Evolutionary conservation across 2,888 invertebrate species (phyloP).

Genomic region (Dynastes maya): DNA sequence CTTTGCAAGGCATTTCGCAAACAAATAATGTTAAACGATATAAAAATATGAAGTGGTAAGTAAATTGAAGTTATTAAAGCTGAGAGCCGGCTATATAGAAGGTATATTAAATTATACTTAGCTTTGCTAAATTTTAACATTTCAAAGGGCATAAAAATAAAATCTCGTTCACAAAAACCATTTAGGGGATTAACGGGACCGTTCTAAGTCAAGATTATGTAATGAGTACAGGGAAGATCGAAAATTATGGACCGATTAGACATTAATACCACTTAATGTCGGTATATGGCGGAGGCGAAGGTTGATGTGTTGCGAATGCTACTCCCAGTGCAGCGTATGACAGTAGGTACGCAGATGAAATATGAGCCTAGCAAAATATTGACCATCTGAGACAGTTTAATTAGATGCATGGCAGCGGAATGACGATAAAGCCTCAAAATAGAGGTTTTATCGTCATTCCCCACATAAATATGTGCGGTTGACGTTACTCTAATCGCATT

Average conservation of each 20-base stretch:
- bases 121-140: neutral
- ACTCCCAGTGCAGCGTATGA: neutral
- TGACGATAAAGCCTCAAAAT: constrained; percentile 8
- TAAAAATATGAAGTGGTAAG: too few species aligned
- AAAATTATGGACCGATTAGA: neutral
- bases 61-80: too few species aligned
- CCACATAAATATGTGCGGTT: neutral
- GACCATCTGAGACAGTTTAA: constrained; percentile 37
- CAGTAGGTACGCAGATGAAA: constrained; percentile 6
- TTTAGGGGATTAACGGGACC: neutral
- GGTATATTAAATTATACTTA: neutral
- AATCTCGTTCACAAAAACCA: constrained; percentile 1
- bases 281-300: neutral
- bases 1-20: too few species aligned
- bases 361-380: constrained; percentile 30
- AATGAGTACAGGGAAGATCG: neutral
- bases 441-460: too few species aligned
- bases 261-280: neutral
- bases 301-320: neutral
- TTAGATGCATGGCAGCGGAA: constrained; percentile 22
- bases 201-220: neutral
- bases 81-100: neutral
- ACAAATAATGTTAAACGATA: too few species aligned
- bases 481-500: neutral
- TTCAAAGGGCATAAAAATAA: constrained; percentile 13